Conservation (phyloP, 2,113 vertebrate genomes). For the Protobothrops mucrosquamatus region DNA sequence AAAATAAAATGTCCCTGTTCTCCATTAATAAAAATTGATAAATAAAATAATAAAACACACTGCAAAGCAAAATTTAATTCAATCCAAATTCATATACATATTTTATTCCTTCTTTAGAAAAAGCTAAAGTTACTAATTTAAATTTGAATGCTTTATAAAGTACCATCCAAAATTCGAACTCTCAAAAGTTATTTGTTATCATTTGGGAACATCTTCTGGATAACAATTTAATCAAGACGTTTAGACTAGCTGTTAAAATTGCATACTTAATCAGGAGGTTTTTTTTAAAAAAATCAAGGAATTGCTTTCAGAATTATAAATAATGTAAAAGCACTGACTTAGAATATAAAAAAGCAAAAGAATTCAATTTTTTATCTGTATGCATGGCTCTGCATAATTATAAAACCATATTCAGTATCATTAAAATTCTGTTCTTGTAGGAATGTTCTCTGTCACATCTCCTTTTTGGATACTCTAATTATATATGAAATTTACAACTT, state of each 20-base stretch:
- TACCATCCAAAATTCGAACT: background rate
- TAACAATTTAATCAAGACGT: background rate
- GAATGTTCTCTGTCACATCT: background rate
- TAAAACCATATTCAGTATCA: background rate
- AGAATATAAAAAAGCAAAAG: background rate
- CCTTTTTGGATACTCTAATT: background rate
- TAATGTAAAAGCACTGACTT: conserved; percentile 3
- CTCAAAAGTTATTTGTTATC: background rate
- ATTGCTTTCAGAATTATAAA: conserved; percentile 9
- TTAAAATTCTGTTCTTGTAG: background rate
- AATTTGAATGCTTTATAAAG: background rate
- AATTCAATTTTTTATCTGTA: background rate
- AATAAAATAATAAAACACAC: background rate
- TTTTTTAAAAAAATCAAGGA: background rate
- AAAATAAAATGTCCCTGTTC: background rate
- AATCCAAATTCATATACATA: background rate
- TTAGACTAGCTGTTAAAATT: background rate
- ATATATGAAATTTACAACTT: background rate
- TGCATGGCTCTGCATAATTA: conserved; percentile 1
- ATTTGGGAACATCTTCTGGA: background rate
- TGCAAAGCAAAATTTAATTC: background rate
- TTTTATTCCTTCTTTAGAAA: background rate
- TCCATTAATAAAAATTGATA: background rate
- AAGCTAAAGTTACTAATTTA: background rate
- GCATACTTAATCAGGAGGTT: background rate